These are phyloP conservation scores for Pogonocherus hispidulus DNA, from an alignment of 2,888 invertebrate genomes.

Conservation along the genomic window DNA sequence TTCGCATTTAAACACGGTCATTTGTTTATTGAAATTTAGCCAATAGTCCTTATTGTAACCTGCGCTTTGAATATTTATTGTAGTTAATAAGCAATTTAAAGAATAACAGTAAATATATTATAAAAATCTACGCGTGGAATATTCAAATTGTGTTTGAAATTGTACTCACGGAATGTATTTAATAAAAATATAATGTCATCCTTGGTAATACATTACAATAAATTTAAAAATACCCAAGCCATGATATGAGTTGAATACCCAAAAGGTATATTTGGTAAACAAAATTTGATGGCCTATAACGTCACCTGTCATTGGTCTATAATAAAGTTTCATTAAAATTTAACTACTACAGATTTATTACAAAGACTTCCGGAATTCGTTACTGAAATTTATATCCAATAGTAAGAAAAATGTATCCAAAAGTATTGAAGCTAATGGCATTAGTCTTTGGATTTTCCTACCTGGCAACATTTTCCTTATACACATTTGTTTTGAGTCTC, in stretches of 20 bases:
- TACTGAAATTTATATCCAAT: no score
- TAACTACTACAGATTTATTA: not conserved
- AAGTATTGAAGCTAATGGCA: no score
- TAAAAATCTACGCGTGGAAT: conserved; percentile 25
- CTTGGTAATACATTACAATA: conserved; percentile 33
- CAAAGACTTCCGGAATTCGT: not conserved
- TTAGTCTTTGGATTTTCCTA: no score
- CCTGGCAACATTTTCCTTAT: no score
- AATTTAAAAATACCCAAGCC: conserved; percentile 26
- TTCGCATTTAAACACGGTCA: conserved; percentile 30
- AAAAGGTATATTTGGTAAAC: not conserved
- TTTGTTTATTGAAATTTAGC: conserved; percentile 29
- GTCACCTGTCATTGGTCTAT: not conserved
- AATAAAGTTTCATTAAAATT: not conserved
- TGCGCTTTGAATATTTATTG: conserved; percentile 30
- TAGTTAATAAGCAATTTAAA: conserved; percentile 33
- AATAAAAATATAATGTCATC: conserved; percentile 36
- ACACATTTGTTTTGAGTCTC: no score
- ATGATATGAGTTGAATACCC: conserved; percentile 18
- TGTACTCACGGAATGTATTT: conserved; percentile 28
- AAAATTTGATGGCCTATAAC: not conserved
- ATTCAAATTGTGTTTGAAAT: conserved; percentile 21
- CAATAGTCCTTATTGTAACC: conserved; percentile 12
- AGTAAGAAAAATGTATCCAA: no score
- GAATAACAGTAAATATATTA: conserved; percentile 36